These are phyloP conservation scores for Drosophila setosimentum DNA, from an alignment of 2,888 invertebrate species.

Conservation along the genomic window DNA sequence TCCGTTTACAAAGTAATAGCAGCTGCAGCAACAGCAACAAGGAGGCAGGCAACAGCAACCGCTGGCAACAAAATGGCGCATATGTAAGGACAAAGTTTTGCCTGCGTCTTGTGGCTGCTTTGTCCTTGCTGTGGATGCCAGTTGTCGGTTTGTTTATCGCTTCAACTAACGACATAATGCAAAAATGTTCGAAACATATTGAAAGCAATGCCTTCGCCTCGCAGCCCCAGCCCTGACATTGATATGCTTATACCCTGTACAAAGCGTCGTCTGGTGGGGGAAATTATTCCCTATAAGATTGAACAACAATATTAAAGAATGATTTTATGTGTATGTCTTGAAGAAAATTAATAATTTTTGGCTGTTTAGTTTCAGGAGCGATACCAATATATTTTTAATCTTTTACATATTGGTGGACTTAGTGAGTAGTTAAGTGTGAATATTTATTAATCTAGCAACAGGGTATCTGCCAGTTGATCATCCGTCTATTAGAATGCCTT, in stretches of 20 bases:
- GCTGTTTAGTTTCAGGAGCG: not conserved
- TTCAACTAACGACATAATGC: constrained; percentile 68
- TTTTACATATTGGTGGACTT: not conserved
- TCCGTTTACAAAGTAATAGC: constrained; percentile 71
- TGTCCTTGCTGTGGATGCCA: constrained; percentile 56
- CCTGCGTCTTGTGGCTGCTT: constrained; percentile 54
- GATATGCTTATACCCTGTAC: not conserved
- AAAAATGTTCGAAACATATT: constrained; percentile 76
- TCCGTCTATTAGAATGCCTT: too few species aligned
- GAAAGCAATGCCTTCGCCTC: constrained; percentile 41
- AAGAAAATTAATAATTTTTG: not conserved
- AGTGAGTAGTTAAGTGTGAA: not conserved
- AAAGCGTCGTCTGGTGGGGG: not conserved
- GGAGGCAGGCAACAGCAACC: constrained; percentile 28
- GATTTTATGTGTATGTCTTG: not conserved
- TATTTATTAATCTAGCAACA: not conserved
- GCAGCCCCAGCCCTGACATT: not conserved
- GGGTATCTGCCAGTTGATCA: not conserved
- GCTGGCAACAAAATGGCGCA: constrained; percentile 68
- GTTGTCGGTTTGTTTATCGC: constrained; percentile 70
- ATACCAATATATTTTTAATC: not conserved
- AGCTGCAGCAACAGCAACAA: constrained; percentile 23
- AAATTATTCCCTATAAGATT: not conserved
- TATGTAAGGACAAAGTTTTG: constrained; percentile 75
- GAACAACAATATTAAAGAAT: not conserved